phyloP scores from a whole-genome alignment of 2,113 vertebrate genomes.

The Tautogolabrus adspersus region DNA sequence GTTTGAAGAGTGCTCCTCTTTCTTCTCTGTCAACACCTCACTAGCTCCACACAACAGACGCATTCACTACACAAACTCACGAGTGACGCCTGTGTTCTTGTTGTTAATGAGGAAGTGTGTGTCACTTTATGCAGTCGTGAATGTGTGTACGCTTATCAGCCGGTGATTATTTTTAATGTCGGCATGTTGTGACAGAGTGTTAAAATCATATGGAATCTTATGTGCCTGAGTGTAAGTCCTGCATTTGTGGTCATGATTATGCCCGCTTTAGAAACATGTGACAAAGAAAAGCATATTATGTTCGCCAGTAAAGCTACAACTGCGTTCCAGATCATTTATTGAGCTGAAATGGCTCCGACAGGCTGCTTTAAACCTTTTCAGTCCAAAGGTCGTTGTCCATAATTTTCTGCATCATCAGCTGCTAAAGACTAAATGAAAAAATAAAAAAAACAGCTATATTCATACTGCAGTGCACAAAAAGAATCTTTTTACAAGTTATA shows the following conservation, averaged over 20 bases:
- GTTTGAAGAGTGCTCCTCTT: conserved; percentile 78
- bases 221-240: conserved; percentile 24
- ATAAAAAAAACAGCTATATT: background rate
- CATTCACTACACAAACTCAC: conserved; percentile 75
- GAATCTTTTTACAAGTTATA: background rate
- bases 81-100: conserved; percentile 43
- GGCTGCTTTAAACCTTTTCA: conserved; percentile 47
- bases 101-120: conserved; percentile 65
- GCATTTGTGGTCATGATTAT: conserved; percentile 28
- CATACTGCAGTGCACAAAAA: background rate
- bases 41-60: conserved; percentile 73
- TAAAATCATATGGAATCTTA: conserved; percentile 51
- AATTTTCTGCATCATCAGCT: conserved; percentile 49
- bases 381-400: conserved; percentile 54
- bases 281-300: conserved; percentile 52
- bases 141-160: conserved; percentile 60
- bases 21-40: conserved; percentile 82
- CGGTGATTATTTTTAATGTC: conserved; percentile 66
- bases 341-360: conserved; percentile 49
- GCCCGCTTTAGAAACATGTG: conserved; percentile 31
- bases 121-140: conserved; percentile 44
- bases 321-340: conserved; percentile 27
- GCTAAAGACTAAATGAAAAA: conserved; percentile 9
- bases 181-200: conserved; percentile 55
- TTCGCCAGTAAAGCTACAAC: conserved; percentile 32